phyloP scores from a whole-genome alignment of 2,113 vertebrate species.

The Uria lomvia region DNA sequence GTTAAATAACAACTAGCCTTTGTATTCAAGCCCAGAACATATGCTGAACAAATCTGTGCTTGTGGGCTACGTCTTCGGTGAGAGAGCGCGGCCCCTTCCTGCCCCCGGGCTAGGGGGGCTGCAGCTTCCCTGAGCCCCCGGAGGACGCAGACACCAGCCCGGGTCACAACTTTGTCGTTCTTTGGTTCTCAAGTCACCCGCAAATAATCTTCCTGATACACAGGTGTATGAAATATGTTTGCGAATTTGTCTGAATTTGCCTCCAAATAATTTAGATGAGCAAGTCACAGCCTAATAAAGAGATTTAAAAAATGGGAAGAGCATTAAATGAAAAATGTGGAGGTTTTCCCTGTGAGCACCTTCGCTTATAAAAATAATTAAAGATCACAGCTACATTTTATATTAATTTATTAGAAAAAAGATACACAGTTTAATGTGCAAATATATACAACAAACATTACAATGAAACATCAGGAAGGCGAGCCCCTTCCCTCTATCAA shows the following conservation, averaged over 20 bases:
- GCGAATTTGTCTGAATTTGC: background rate
- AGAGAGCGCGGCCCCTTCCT: background rate
- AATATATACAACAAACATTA: constrained; percentile 69
- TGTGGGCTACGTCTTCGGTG: rapidly evolving
- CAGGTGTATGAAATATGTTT: background rate
- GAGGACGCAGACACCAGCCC: background rate
- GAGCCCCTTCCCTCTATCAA: constrained; percentile 19
- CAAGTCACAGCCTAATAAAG: background rate
- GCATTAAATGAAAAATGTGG: background rate
- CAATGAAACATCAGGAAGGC: constrained; percentile 35
- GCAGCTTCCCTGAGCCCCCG: background rate
- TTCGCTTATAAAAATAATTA: background rate
- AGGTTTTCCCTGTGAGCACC: background rate
- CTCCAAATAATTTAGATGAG: background rate
- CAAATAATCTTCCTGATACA: background rate
- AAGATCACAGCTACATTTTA: constrained; percentile 11
- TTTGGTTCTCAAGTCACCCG: background rate
- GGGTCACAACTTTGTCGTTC: rapidly evolving
- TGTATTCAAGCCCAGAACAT: background rate
- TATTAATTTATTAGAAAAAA: constrained; percentile 71
- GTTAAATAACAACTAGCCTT: background rate
- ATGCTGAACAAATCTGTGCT: background rate
- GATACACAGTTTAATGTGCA: constrained; percentile 61
- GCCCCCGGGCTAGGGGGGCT: background rate
- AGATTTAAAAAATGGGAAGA: background rate